phyloP scores from a whole-genome alignment of 2,888 invertebrate species.

The Drosophila testacea region DNA sequence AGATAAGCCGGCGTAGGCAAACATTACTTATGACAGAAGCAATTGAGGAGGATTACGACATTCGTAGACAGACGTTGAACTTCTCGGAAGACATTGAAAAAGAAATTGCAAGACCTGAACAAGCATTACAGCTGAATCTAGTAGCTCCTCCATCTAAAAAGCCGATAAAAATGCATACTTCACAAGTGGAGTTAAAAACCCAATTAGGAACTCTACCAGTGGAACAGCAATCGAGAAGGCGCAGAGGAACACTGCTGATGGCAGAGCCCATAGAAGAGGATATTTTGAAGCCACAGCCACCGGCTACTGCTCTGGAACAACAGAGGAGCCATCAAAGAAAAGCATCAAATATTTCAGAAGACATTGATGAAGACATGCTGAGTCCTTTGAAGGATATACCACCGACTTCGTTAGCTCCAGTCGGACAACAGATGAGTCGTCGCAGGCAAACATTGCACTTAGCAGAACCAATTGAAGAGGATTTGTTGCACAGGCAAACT shows the following conservation, averaged over 20 bases:
- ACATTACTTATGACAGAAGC: slow-evolving; percentile 6
- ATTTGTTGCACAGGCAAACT: not conserved
- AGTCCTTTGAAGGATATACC: not conserved
- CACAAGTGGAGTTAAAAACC: not conserved
- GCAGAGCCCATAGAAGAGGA: slow-evolving; percentile 13
- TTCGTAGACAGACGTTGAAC: slow-evolving; percentile 9
- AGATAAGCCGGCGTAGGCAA: not conserved
- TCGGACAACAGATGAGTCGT: not conserved
- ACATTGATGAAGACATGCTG: not conserved
- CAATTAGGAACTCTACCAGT: not conserved
- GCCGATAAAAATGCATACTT: not conserved
- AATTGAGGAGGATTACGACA: slow-evolving; percentile 8
- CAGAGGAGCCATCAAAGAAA: not conserved
- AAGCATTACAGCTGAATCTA: not conserved
- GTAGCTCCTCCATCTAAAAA: not conserved
- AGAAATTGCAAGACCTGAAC: not conserved
- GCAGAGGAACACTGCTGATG: not conserved
- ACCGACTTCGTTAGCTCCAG: not conserved
- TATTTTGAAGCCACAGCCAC: not conserved
- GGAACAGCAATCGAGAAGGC: not conserved
- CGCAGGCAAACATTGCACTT: slow-evolving; percentile 17
- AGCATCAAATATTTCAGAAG: not conserved
- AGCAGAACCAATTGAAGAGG: slow-evolving; percentile 9
- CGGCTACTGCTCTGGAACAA: not conserved
- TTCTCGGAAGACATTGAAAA: slow-evolving; percentile 5